Evolutionary conservation across 2,888 invertebrate species (phyloP), one percentile per base, ranked within the genome.

Genomic region (Scaptomyza caliginosa): DNA sequence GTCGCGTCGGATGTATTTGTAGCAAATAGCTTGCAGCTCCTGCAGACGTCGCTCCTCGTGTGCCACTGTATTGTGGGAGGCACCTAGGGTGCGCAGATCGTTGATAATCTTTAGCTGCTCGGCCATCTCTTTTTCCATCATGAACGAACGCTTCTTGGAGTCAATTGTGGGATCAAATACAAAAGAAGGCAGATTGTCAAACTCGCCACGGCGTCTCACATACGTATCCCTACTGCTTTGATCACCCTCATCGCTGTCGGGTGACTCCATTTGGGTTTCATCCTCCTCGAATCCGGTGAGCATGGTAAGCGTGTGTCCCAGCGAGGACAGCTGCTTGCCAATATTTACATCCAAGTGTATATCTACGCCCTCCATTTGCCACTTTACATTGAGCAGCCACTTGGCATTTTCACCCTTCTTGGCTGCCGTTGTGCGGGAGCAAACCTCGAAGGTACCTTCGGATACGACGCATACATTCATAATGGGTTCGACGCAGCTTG

Each of bases 311-410:
- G 99, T 99, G 90, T 98, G 97, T 0, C 98, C 98, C 32, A 99
- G 92, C 0, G 98, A 96, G 0, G 98, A 98, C 23, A 99, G 92
- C 88, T 98, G 97, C 90, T 99, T 98, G 51, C 99, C 99, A 39
- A 99, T 97, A 90, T 96, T 97, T 0, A 98, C 97, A 91, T 99
- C 98, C 56, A 99, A 92, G 90, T 99, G 98, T 73, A 99, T 98
- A 89, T 98, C 98, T 7, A 99, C 98, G 48, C 99, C 99, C 91
- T 99, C 97, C 99, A 99, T 99, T 92, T 99, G 96, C 98, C 99
- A 99, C 72, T 97, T 96, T 0, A 99, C 98, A 91, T 99, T 99
- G 59, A 99, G 92, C 88, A 99, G 94, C 99, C 99, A 99, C 90
- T 99, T 99, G 3, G 99, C 99, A 91, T 98, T 97, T 90, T 97